phyloP scores from a whole-genome alignment of 2,113 vertebrate species.

The Terrapene triunguis region DNA sequence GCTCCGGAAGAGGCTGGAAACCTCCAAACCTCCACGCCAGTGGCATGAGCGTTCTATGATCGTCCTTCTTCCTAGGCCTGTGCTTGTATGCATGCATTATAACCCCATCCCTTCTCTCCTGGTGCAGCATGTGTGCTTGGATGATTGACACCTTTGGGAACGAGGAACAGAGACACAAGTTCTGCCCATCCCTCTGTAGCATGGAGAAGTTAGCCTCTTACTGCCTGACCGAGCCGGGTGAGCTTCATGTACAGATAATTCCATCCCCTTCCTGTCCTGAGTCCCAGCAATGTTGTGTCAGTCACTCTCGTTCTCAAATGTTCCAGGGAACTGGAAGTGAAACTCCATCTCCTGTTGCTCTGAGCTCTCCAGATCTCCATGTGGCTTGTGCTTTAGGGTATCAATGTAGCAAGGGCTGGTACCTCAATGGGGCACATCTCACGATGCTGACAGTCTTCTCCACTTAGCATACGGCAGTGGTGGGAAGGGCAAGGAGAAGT shows the following conservation, averaged over 20 bases:
- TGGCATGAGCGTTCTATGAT: background rate
- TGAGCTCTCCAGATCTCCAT: background rate
- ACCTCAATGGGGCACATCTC: background rate
- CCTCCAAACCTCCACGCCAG: background rate
- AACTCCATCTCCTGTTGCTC: fast-evolving
- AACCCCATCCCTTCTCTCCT: conserved; percentile 23
- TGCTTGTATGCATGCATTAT: background rate
- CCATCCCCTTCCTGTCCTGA: background rate
- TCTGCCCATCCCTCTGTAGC: conserved; percentile 90
- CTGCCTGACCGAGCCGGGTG: conserved; percentile 97
- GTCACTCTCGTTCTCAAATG: fast-evolving
- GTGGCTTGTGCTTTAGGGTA: background rate
- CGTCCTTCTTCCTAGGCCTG: background rate
- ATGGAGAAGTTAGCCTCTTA: conserved; percentile 97
- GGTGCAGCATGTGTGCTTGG: conserved; percentile 95
- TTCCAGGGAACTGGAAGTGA: fast-evolving
- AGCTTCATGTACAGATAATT: conserved; percentile 5
- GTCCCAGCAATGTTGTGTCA: fast-evolving
- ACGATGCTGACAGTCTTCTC: background rate
- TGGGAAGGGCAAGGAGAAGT: background rate
- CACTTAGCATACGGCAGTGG: background rate
- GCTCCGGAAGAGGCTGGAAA: background rate
- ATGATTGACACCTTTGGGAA: conserved; percentile 95
- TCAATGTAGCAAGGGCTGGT: background rate
- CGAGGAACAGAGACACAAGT: conserved; percentile 86